These are phyloP conservation scores for Dioctria rufipes DNA, from an alignment of 2,888 invertebrate species.

Conservation along the genomic window DNA sequence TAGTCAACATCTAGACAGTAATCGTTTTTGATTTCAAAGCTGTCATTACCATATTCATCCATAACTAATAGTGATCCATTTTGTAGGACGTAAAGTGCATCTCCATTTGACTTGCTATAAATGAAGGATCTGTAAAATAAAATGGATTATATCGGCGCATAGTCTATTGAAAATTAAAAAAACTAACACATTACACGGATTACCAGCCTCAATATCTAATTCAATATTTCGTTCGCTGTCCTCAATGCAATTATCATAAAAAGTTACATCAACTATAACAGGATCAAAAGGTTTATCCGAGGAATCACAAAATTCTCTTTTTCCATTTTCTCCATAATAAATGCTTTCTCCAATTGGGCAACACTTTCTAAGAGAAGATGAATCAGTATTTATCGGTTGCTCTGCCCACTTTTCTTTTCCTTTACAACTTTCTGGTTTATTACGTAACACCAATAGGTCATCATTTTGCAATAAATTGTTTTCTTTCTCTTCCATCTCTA, in stretches of 20 bases:
- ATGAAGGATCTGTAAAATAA: conserved; percentile 62
- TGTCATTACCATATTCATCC: conserved; percentile 66
- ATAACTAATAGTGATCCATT: conserved; percentile 68
- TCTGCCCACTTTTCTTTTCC: conserved; percentile 57
- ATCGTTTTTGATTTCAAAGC: conserved; percentile 65
- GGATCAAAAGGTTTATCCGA: conserved; percentile 60
- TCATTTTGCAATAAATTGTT: background rate
- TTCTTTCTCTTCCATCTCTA: background rate
- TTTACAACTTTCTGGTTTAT: conserved; percentile 17
- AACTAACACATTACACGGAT: conserved; percentile 69
- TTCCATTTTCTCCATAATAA: conserved; percentile 62
- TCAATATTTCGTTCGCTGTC: conserved; percentile 65
- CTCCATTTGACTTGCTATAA: conserved; percentile 63
- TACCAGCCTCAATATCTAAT: conserved; percentile 66
- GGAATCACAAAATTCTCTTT: conserved; percentile 59
- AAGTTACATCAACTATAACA: conserved; percentile 65
- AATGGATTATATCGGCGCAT: background rate
- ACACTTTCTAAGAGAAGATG: conserved; percentile 72
- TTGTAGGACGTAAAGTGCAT: conserved; percentile 67
- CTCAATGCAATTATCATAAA: conserved; percentile 70
- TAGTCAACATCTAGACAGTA: conserved; percentile 69
- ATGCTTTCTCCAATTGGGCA: conserved; percentile 68
- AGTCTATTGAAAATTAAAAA: background rate
- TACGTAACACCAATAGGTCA: background rate
- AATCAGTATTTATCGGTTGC: conserved; percentile 63